Conservation (phyloP, 2,797 vertebrate species). For the Podarcis siculus region DNA sequence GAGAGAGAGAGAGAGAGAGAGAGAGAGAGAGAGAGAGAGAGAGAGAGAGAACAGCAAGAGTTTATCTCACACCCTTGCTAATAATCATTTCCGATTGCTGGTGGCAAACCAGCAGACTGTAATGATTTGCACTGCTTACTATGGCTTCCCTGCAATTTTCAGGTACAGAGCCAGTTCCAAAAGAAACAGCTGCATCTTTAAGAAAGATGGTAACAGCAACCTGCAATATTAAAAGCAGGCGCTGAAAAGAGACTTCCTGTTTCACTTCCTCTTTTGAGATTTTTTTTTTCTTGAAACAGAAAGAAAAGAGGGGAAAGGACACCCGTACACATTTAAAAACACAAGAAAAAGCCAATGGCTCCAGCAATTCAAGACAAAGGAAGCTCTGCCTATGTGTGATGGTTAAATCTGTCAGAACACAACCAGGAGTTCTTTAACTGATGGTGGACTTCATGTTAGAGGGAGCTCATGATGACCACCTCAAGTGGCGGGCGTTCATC, state of each 20-base stretch:
- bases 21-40: too few species aligned
- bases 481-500: neutral
- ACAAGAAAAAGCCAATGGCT: rapidly evolving
- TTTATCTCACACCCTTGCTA: too few species aligned
- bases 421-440: too few species aligned
- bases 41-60: too few species aligned
- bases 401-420: rapidly evolving
- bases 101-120: neutral
- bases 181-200: neutral
- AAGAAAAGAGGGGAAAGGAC: neutral
- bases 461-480: too few species aligned
- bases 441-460: too few species aligned
- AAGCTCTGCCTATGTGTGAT: neutral
- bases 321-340: slow-evolving; percentile 21
- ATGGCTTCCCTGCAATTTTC: neutral
- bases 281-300: slow-evolving; percentile 20
- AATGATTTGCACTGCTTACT: neutral
- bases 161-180: neutral
- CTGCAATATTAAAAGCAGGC: slow-evolving; percentile 59
- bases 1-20: too few species aligned
- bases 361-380: neutral
- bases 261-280: slow-evolving; percentile 69
- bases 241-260: slow-evolving; percentile 57
- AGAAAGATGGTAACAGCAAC: neutral
- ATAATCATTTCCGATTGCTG: neutral